These are phyloP conservation scores for Tetragonula carbonaria DNA, from an alignment of 2,888 invertebrate species.

Conservation along the genomic window DNA sequence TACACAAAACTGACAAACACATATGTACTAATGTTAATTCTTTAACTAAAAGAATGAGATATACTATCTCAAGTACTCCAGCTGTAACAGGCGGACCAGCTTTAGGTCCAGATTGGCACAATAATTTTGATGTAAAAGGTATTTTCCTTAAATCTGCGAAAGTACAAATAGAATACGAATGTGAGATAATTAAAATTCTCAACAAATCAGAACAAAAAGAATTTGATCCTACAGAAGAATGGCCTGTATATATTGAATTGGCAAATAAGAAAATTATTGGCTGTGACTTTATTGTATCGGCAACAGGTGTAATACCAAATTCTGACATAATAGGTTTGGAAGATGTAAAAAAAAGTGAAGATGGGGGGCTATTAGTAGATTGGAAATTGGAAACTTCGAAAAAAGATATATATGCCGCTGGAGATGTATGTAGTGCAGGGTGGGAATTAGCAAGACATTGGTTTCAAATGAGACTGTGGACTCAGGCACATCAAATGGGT, in stretches of 20 bases:
- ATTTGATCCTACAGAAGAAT: conserved; percentile 82
- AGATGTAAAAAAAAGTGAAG: conserved; percentile 86
- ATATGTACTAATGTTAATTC: conserved; percentile 29
- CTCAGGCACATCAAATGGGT: conserved; percentile 99
- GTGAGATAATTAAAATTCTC: conserved; percentile 86
- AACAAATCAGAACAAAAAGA: conserved; percentile 86
- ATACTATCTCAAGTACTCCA: conserved; percentile 86
- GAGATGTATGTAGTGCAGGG: conserved; percentile 94
- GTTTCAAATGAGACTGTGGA: conserved; percentile 99
- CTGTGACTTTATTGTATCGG: conserved; percentile 97
- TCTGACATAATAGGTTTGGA: conserved; percentile 86
- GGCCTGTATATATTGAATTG: conserved; percentile 90
- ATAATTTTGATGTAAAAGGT: conserved; percentile 87
- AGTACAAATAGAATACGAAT: conserved; percentile 83
- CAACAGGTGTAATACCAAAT: conserved; percentile 95
- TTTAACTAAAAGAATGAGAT: conserved; percentile 88
- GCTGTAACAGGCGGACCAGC: conserved; percentile 91
- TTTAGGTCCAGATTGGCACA: conserved; percentile 98
- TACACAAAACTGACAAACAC: conserved; percentile 70
- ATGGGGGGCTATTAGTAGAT: conserved; percentile 95
- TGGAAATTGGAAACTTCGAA: conserved; percentile 93
- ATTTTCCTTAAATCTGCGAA: conserved; percentile 84
- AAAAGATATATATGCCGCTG: conserved; percentile 94
- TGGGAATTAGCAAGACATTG: conserved; percentile 93
- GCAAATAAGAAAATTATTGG: conserved; percentile 89